Evolutionary conservation across 1,140 invertebrate genomes (phyloP), one percentile per base, ranked within the genome.

Genomic region (Pseudachorutes palmiensis): DNA sequence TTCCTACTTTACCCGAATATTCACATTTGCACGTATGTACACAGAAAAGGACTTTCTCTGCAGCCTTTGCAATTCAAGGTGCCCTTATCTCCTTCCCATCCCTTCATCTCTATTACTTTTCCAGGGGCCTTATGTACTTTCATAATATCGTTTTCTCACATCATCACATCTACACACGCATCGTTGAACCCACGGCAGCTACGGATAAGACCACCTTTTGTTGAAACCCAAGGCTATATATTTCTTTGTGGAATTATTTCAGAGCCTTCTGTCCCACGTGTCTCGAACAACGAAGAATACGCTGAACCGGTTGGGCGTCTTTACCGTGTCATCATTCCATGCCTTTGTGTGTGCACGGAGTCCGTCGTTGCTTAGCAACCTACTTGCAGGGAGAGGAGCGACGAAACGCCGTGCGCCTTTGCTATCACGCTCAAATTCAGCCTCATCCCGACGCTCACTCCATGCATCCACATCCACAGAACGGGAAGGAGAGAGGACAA

Each of bases 271-370:
- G 71, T 94, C 93, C 36, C 92, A 94, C 82, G 93, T 97, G 57
- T 97, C 94, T 26, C 88, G 93, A 74, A 87, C 90, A 71, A 97
- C 94, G 62, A 98, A 98, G 82, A 88, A 87, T 72, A 95, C 90
- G 30, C 81, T 98, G 72, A 96, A 96, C 80, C 91, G 93, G 76
- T 81, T 97, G 73, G 94, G 94, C 57, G 93, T 97, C 61, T 97
- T 98, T 82, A 97, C 94, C 24, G 94, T 97, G 51, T 97, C 93
- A 48, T 96, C 93, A 58, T 96, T 98, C 82, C 94, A 98, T 78
- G 94, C 94, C 69, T 94, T 96, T 79, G 95, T 97, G 66, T 97
- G 94, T 77, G 93, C 94, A 30, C 85, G 95, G 62, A 93, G 91
- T 77, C 92, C 92, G 29, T 94, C 91, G 59, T 80, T 94, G 71